A percentile compares a stretch with the other conserved stretches of the same genome.
Evolutionary conservation across 2,113 vertebrate species (phyloP).

Genomic region (Daubentonia madagascariensis): DNA sequence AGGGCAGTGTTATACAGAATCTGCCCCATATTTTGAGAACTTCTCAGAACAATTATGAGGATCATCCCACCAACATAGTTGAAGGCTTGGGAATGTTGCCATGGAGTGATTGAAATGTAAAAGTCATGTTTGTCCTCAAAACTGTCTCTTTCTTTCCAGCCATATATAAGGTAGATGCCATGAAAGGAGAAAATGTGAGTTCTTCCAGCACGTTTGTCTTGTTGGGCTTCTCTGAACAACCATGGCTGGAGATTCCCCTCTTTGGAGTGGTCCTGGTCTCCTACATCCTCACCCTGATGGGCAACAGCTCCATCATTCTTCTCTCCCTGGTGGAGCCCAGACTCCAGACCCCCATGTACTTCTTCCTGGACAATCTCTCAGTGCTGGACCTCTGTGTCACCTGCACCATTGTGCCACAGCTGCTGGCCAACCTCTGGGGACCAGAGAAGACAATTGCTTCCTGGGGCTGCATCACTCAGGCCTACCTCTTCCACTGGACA

Average conservation of each 20-base stretch:
- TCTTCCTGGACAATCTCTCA: conserved; percentile 57
- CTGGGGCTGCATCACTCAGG: conserved; percentile 18
- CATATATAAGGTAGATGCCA: background rate
- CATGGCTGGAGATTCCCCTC: background rate
- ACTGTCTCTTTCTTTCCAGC: background rate
- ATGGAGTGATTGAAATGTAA: background rate
- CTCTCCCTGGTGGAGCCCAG: background rate
- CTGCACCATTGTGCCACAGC: background rate
- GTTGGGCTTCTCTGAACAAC: conserved; percentile 38
- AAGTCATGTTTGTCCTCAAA: background rate
- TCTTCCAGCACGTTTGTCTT: background rate
- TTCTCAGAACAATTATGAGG: background rate
- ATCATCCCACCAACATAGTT: background rate
- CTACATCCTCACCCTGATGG: background rate
- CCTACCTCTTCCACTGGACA: conserved; percentile 12
- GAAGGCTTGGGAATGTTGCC: background rate
- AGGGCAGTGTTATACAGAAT: background rate
- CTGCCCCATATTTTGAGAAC: background rate
- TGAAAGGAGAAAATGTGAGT: background rate
- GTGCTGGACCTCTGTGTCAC: conserved; percentile 36
- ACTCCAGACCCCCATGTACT: conserved; percentile 62
- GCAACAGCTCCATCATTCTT: conserved; percentile 53
- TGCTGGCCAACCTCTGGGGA: conserved; percentile 18
- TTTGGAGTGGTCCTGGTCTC: background rate
- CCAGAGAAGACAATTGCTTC: background rate